A percentile compares a stretch with the other conserved stretches of the same genome.
Evolutionary conservation across 2,113 vertebrate genomes (phyloP).

Genomic region (Microtus pennsylvanicus): DNA sequence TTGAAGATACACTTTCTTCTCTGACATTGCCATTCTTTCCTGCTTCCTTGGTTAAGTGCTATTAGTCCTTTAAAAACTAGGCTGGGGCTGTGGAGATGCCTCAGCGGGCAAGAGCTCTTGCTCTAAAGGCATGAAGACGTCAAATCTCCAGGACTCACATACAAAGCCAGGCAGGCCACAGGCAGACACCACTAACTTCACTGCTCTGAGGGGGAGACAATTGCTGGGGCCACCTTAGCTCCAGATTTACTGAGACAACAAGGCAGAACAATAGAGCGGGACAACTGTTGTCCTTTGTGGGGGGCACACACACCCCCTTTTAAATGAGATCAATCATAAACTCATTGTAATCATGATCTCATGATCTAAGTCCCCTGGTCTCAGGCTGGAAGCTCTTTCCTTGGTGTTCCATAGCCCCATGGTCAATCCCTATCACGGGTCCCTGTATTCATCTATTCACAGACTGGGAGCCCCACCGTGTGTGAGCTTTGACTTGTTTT

Average conservation of each 20-base stretch:
- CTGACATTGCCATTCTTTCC: neutral
- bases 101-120: neutral
- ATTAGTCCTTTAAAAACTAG: neutral
- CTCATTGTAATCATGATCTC: neutral
- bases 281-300: neutral
- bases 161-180: neutral
- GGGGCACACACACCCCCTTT: neutral
- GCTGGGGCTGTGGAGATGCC: neutral
- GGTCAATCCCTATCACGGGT: neutral
- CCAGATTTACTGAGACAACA: neutral
- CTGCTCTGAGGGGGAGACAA: neutral
- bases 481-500: neutral
- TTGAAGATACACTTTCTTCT: neutral
- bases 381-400: neutral
- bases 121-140: no score
- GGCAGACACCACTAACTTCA: no score
- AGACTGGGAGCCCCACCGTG: neutral
- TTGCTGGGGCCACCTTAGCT: neutral
- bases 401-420: neutral
- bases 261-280: neutral
- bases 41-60: neutral
- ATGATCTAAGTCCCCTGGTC: neutral
- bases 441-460: neutral
- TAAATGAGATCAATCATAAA: neutral
- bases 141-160: neutral